Evolutionary conservation across 2,113 vertebrate species (phyloP).

Genomic region (Chaenocephalus aceratus): DNA sequence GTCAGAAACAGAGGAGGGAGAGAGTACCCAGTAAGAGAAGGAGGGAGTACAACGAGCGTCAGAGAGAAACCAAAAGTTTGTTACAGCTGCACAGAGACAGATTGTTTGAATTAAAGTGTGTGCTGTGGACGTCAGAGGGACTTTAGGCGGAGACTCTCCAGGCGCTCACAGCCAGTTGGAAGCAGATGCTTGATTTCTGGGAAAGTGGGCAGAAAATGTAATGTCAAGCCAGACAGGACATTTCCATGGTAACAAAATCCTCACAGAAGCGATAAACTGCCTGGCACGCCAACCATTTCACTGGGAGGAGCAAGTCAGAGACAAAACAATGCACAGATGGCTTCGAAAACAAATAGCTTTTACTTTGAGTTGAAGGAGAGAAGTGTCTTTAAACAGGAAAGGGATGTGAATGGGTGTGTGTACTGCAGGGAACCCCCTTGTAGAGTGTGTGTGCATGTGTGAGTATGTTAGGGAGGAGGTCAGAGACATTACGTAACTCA

Average conservation of each 20-base stretch:
- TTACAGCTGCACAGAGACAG: slow-evolving; percentile 63
- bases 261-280: slow-evolving; percentile 60
- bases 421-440: slow-evolving; percentile 36
- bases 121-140: slow-evolving; percentile 69
- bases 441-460: not conserved
- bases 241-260: slow-evolving; percentile 70
- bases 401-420: slow-evolving; percentile 36
- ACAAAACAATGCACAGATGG: slow-evolving; percentile 33
- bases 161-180: slow-evolving; percentile 50
- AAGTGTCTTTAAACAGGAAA: slow-evolving; percentile 23
- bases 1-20: slow-evolving; percentile 32
- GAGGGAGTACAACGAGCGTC: slow-evolving; percentile 20
- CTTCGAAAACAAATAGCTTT: not conserved
- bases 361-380: slow-evolving; percentile 6
- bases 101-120: slow-evolving; percentile 73
- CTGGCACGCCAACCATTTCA: slow-evolving; percentile 27
- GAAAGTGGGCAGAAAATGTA: slow-evolving; percentile 63
- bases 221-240: slow-evolving; percentile 56
- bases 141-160: slow-evolving; percentile 69
- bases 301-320: slow-evolving; percentile 1
- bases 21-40: slow-evolving; percentile 25
- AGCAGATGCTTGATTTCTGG: slow-evolving; percentile 55
- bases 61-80: slow-evolving; percentile 61
- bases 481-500: slow-evolving; percentile 42
- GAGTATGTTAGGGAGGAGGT: slow-evolving; percentile 48